Evolutionary conservation across 1,140 invertebrate genomes (phyloP), one percentile per base, ranked within the genome.

Genomic region (Periplaneta americana): DNA sequence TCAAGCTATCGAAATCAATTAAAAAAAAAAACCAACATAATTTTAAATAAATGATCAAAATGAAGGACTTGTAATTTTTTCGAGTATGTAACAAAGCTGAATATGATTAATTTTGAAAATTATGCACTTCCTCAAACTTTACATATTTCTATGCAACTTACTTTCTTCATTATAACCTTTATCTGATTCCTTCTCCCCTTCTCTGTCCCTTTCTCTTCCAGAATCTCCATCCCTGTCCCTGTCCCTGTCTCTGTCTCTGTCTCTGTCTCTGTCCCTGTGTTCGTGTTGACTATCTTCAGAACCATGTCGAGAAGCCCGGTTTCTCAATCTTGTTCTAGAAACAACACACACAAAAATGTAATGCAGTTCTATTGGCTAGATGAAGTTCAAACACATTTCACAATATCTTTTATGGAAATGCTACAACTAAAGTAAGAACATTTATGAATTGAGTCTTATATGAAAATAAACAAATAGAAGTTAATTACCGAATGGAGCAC

Each of bases 241-340:
- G 1, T 3, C n/a, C n/a, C n/a, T n/a, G n/a, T n/a, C n/a, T n/a
- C n/a, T n/a, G n/a, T 75, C 28, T 31, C 33, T 75, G 2, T 75
- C 28, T 28, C 28, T 75, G 13, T 10, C 76, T 77, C n/a, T 35
- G n/a, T 77, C 34, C 22, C n/a, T 77, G 1, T 3, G n/a, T 34
- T 35, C 34, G 8, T 35, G 18, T 34, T 78, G 34, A 28, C 76
- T 78, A 15, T 78, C 76, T n/a, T 15, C 28, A 36, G 76, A 78
- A 28, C 76, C 36, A 31, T 78, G 34, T n/a, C 76, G 76, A 78
- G 76, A 35, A 31, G 35, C 37, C 17, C 76, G 76, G 31, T 78
- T 78, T 18, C 76, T 34, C 36, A 78, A 34, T 13, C 76, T 34
- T 36, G 76, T 78, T 78, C 76, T 78, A 34, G n/a, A 39, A 78